Evolutionary conservation across 2,888 invertebrate genomes (phyloP).

Genomic region (Priocnemis perturbator): DNA sequence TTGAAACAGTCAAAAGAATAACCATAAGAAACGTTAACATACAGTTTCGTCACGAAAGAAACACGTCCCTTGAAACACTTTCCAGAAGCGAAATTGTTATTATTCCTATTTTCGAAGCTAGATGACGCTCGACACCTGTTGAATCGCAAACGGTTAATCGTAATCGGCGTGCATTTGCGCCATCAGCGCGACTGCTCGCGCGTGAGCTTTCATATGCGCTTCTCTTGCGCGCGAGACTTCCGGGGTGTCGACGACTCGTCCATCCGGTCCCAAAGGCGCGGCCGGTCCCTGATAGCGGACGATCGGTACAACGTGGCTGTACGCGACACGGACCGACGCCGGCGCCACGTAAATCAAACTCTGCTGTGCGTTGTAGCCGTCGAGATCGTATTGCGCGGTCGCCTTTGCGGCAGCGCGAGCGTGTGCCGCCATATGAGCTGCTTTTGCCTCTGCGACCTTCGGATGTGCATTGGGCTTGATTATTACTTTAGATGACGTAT

Average conservation of each 20-base stretch:
- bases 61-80: no score
- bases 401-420: conserved; percentile 66
- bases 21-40: no score
- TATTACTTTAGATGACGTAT: no score
- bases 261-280: conserved; percentile 56
- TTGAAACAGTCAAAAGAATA: no score
- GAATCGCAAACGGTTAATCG: no score
- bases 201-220: conserved; percentile 57
- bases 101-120: no score
- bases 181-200: conserved; percentile 52
- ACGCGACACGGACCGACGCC: conserved; percentile 32
- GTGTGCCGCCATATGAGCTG: conserved; percentile 72
- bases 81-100: no score
- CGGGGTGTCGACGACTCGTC: conserved; percentile 57
- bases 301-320: conserved; percentile 24
- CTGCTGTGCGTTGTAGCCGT: conserved; percentile 26
- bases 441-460: conserved; percentile 70
- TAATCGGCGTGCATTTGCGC: no score
- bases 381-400: conserved; percentile 29
- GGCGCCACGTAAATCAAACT: conserved; percentile 39
- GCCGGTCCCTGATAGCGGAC: conserved; percentile 55
- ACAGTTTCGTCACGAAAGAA: no score
- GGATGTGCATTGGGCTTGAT: no score
- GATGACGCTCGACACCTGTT: no score
- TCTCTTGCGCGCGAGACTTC: conserved; percentile 56